phyloP scores from a whole-genome alignment of 2,888 invertebrate species.

The Metopia argyrocephala region DNA sequence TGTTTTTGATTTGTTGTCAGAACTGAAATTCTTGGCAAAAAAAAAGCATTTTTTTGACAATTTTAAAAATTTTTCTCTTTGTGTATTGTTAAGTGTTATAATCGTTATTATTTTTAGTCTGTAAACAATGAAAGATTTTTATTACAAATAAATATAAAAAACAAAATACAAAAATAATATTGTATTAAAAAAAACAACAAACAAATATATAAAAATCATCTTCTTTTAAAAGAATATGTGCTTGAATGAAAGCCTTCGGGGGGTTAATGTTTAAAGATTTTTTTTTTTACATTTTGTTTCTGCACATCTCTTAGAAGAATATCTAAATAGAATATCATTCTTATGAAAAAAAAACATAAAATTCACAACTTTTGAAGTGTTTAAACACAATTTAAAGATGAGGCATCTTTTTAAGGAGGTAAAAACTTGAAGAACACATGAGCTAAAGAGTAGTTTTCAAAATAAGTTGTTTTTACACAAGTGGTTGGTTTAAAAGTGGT shows the following conservation, averaged over 20 bases:
- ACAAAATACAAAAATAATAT: neutral
- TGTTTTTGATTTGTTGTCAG: no score
- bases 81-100: conserved; percentile 19
- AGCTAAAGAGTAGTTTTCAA: neutral
- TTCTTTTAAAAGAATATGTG: conserved; percentile 46
- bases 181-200: no score
- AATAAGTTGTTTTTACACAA: conserved; percentile 24
- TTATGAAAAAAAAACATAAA: conserved; percentile 25
- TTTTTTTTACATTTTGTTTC: neutral
- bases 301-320: neutral
- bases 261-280: conserved; percentile 15
- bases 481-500: conserved; percentile 35
- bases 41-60: no score
- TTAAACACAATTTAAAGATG: conserved; percentile 53
- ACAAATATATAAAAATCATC: conserved; percentile 17
- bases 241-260: conserved; percentile 21
- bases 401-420: conserved; percentile 12
- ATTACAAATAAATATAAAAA: conserved; percentile 11
- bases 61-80: neutral
- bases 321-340: conserved; percentile 3
- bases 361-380: conserved; percentile 57
- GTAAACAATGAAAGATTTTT: conserved; percentile 44
- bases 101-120: conserved; percentile 21
- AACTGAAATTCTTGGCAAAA: no score
- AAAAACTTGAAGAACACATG: neutral